Percentiles rank a stretch among this genome's conserved stretches.
Conservation (phyloP, 1,140 invertebrate species). For the Cryptotermes secundus region DNA sequence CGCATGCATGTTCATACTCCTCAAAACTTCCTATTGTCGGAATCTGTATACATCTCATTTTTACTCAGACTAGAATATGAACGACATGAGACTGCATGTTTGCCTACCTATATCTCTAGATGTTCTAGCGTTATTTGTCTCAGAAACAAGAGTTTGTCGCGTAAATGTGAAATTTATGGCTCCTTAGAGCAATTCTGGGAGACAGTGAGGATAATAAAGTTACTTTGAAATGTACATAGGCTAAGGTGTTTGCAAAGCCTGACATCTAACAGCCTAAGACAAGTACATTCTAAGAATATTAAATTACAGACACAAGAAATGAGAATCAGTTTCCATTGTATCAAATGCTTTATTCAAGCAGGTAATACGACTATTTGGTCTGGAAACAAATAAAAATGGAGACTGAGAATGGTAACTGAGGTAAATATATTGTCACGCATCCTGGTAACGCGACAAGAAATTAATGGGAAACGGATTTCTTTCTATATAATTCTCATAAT, state of each 20-base stretch:
- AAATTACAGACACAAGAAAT: no score
- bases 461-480: no score
- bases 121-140: background rate
- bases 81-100: background rate
- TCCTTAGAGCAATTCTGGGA: background rate
- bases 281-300: no score
- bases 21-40: background rate
- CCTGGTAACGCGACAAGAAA: no score
- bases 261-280: no score
- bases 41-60: background rate
- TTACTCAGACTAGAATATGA: background rate
- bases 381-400: no score
- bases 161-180: background rate
- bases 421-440: no score
- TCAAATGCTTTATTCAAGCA: no score
- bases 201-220: background rate
- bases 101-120: background rate
- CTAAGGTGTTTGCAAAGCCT: background rate
- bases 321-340: no score
- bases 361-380: no score
- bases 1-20: background rate
- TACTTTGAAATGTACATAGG: background rate
- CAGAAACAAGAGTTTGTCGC: background rate
- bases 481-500: no score
- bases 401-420: no score